phyloP scores from a whole-genome alignment of 1,140 invertebrate species.

The Drosophila equinoxialis region DNA sequence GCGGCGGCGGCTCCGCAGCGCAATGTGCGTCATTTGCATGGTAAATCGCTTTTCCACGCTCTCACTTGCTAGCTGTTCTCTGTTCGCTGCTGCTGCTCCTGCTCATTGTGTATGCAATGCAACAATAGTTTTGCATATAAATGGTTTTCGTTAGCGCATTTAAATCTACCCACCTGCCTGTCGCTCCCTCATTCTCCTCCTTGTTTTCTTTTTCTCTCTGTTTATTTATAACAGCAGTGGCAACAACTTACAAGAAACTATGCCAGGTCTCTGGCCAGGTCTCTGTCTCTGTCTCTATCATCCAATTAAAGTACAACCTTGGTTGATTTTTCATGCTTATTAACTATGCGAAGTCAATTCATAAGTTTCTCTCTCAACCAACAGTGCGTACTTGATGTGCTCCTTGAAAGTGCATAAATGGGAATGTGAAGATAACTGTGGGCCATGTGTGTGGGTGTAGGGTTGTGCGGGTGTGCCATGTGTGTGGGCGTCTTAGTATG shows the following conservation, averaged over 20 bases:
- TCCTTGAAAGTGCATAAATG: slow-evolving; percentile 32
- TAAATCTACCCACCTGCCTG: slow-evolving; percentile 64
- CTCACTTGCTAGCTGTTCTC: slow-evolving; percentile 20
- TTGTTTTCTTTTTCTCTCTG: slow-evolving; percentile 46
- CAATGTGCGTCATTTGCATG: slow-evolving; percentile 81
- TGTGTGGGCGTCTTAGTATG: slow-evolving; percentile 23
- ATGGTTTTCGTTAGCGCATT: slow-evolving; percentile 80
- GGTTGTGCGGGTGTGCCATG: slow-evolving; percentile 14
- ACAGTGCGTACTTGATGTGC: slow-evolving; percentile 46
- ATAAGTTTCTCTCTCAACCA: slow-evolving; percentile 38
- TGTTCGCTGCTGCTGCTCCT: slow-evolving; percentile 36
- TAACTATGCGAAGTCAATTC: slow-evolving; percentile 53
- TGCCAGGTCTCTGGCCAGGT: neutral
- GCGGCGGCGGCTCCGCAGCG: slow-evolving; percentile 31
- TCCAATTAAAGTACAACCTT: slow-evolving; percentile 52
- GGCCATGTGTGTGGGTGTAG: slow-evolving; percentile 18
- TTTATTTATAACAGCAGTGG: slow-evolving; percentile 53
- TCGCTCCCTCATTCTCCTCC: too few species aligned
- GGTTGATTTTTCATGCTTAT: slow-evolving; percentile 58
- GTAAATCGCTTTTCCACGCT: slow-evolving; percentile 66
- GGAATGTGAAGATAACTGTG: slow-evolving; percentile 33
- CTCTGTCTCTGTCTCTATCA: neutral
- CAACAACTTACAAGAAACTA: slow-evolving; percentile 47
- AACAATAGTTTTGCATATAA: slow-evolving; percentile 83
- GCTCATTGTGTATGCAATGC: slow-evolving; percentile 78